Percentiles rank a stretch among this genome's conserved stretches.
These are phyloP conservation scores for Drosophila sproati DNA, from an alignment of 1,140 invertebrate species.

Conservation along the genomic window DNA sequence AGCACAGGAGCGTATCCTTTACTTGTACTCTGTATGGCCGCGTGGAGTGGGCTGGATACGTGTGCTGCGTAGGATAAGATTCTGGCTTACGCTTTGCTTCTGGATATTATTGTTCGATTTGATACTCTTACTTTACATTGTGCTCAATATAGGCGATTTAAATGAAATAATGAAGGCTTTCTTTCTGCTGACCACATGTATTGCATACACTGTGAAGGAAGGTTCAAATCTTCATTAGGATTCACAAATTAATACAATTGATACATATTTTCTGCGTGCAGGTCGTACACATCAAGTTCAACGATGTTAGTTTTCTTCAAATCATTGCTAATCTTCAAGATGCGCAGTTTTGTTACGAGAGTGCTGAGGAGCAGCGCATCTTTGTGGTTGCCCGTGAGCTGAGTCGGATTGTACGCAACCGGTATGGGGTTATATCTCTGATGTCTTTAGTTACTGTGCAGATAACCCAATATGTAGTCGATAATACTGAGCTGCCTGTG, in stretches of 20 bases:
- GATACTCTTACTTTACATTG: conserved; percentile 50
- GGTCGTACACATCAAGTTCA: conserved; percentile 37
- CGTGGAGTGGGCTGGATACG: conserved; percentile 16
- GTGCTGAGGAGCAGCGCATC: conserved; percentile 25
- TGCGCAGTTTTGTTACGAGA: conserved; percentile 27
- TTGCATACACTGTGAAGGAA: conserved; percentile 46
- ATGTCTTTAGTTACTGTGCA: conserved; percentile 34
- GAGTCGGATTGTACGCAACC: conserved; percentile 45
- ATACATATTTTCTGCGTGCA: neutral
- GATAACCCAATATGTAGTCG: conserved; percentile 27
- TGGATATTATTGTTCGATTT: conserved; percentile 66
- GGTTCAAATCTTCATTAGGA: neutral
- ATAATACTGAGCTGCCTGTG: conserved; percentile 46
- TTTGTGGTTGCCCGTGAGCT: conserved; percentile 25
- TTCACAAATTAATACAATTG: neutral
- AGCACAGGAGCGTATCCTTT: conserved; percentile 32
- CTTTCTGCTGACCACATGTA: conserved; percentile 61
- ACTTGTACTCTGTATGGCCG: conserved; percentile 53
- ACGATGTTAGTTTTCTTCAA: conserved; percentile 36
- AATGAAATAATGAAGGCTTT: conserved; percentile 63
- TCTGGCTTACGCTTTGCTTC: conserved; percentile 44
- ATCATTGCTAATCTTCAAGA: conserved; percentile 47
- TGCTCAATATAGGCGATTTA: conserved; percentile 45
- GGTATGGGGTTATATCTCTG: conserved; percentile 53
- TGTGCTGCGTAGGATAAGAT: conserved; percentile 40